Conservation (phyloP, 2,113 vertebrate genomes). For the Herpetotheres cachinnans region DNA sequence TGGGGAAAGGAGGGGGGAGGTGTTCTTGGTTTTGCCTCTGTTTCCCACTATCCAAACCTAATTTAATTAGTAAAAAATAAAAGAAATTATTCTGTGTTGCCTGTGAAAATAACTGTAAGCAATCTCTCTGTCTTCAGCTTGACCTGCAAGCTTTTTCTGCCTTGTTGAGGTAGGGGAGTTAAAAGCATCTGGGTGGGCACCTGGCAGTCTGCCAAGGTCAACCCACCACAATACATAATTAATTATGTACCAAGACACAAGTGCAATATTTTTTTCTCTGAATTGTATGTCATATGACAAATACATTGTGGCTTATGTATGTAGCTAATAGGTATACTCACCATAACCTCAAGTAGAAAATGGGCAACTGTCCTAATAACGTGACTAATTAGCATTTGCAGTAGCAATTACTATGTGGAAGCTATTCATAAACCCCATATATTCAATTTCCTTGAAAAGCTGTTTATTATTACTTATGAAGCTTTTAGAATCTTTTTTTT, state of each 20-base stretch:
- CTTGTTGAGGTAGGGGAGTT: fast-evolving
- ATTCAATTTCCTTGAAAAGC: not conserved
- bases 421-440: not conserved
- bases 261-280: not conserved
- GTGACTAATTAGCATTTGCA: not conserved
- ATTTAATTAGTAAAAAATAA: not conserved
- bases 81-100: not conserved
- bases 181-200: not conserved
- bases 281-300: not conserved
- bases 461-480: not conserved
- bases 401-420: not conserved
- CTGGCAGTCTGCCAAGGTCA: too few relatives aligned
- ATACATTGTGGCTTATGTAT: fast-evolving
- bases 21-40: fast-evolving
- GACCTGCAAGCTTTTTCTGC: not conserved
- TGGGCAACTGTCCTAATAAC: not conserved
- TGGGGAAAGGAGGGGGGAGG: fast-evolving
- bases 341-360: not conserved
- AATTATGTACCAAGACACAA: fast-evolving
- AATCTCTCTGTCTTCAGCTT: not conserved
- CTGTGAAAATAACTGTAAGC: not conserved
- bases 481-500: not conserved
- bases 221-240: fast-evolving
- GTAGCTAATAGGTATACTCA: not conserved
- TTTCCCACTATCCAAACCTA: not conserved